A percentile compares a stretch with the other conserved stretches of the same genome.
Evolutionary conservation across 1,140 invertebrate species (phyloP).

Genomic region (Drosophila burlai): DNA sequence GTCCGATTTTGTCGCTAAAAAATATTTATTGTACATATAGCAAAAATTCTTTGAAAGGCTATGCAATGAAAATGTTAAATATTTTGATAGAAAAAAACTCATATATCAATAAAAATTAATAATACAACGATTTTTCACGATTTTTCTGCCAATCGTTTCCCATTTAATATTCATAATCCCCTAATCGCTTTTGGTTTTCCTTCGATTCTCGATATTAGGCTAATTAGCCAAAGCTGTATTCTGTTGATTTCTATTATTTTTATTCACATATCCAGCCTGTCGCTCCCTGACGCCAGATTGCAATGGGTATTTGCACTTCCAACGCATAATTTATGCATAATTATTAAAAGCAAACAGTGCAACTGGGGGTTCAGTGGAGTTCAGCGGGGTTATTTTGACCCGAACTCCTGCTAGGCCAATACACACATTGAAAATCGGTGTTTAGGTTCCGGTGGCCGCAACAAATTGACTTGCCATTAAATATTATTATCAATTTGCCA

Average conservation of each 20-base stretch:
- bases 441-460: conserved; percentile 32
- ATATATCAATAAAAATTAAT: no score
- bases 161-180: neutral
- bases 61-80: no score
- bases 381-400: conserved; percentile 15
- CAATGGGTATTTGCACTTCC: conserved; percentile 50
- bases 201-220: neutral
- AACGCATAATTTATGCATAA: conserved; percentile 76
- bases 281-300: conserved; percentile 11
- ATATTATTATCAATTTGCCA: conserved; percentile 77
- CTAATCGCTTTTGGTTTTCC: neutral
- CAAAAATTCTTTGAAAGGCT: no score
- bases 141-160: neutral
- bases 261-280: neutral
- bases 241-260: neutral
- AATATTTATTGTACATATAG: no score
- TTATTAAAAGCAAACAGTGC: conserved; percentile 67
- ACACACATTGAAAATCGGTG: conserved; percentile 43
- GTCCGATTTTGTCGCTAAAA: no score
- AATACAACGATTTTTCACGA: neutral
- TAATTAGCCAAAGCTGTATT: neutral
- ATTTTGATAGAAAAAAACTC: no score
- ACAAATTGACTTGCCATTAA: conserved; percentile 77
- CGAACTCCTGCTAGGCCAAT: neutral
- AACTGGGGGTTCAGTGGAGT: conserved; percentile 3